Evolutionary conservation across 2,797 vertebrate genomes (phyloP), one percentile per base, ranked within the genome.

Genomic region (Morus bassanus): DNA sequence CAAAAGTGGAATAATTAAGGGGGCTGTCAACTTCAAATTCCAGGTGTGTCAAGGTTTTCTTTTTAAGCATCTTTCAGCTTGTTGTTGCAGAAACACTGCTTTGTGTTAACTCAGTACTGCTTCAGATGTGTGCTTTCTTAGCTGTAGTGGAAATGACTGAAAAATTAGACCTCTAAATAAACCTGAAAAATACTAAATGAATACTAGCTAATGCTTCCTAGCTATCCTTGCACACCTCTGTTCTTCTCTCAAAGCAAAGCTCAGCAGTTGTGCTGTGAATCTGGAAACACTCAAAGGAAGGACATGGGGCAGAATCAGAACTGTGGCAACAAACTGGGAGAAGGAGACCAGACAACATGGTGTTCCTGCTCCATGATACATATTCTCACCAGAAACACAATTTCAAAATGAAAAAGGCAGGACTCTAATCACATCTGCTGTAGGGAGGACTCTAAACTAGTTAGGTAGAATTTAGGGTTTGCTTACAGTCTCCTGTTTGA

Each of bases 1-100:
- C 51, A 85, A n/a, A 89, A 92, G 64, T 10, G 18, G 48, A 69
- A 69, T 91, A 96, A 97, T 89, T 92, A 96, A 83, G 57, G 89
- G 87, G 68, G 85, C 35, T 92, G 94, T 93, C 93, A 93, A 5
- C 69, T 86, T 89, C 67, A 86, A 82, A 83, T 92, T 95, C 79
- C 69, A 92, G 89, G 69, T 70, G 60, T 0, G 0, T 82, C 4
- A 31, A 78, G 48, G 25, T 91, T 95, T 96, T 78, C 56, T 89
- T 78, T 96, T 79, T 28, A 67, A 94, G 67, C 30, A 23, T 4
- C 56, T 89, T 82, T 39, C 63, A 74, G 74, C 22, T 73, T 60
- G 33, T 33, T 91, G 37, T n/a, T 84, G 68, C 57, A 94, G 85
- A 88, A 63, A 84, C 33, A 13, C 18, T 37, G 57, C 67, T 93